Evolutionary conservation across 1,140 invertebrate species (phyloP), one percentile per base, ranked within the genome.

Genomic region (Hirudo medicinalis): DNA sequence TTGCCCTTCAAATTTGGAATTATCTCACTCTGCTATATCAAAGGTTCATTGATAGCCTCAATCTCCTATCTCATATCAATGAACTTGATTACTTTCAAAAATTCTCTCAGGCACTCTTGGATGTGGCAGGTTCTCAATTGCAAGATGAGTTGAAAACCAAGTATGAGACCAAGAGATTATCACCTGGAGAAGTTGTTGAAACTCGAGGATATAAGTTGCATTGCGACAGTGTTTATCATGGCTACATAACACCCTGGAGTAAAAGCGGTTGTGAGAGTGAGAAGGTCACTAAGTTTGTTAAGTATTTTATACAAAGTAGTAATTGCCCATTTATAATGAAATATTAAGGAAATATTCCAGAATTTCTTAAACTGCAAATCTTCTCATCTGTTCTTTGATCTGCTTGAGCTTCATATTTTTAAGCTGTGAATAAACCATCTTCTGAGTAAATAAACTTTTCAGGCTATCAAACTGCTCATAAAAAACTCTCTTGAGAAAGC

Each of bases 401-500:
- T 63, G 8, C 15, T n/a, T n/a, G n/a, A n/a, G 11, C 29, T 63
- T 63, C 19, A 15, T 22, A 25, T 25, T 63, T 22, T 25, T 5
- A 63, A 63, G 0, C 17, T 22, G 9, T 8, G 15, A 63, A 19
- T 32, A 63, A 8, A 63, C 4, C 1, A 19, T n/a, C n/a, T n/a
- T n/a, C n/a, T 20, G 8, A 11, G 1, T 22, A 22, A 63, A 63
- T 32, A 22, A 25, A 25, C 19, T 32, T 60, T 60, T 15, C 11
- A 63, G 57, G 20, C 22, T 15, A 63, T 63, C 22, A 22, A 22
- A 63, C 3, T 15, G 22, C 22, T 63, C 29, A 32, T 63, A 63
- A 63, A n/a, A 63, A 63, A 63, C 57, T 22, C 57, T 32, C 57
- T 63, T 22, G 57, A 63, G 57, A 63, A 25, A 32, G 57, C 57